A percentile compares a stretch with the other conserved stretches of the same genome.
phyloP scores from a whole-genome alignment of 64 coral and sea anemone genomes.

The Exaiptasia diaphana region DNA sequence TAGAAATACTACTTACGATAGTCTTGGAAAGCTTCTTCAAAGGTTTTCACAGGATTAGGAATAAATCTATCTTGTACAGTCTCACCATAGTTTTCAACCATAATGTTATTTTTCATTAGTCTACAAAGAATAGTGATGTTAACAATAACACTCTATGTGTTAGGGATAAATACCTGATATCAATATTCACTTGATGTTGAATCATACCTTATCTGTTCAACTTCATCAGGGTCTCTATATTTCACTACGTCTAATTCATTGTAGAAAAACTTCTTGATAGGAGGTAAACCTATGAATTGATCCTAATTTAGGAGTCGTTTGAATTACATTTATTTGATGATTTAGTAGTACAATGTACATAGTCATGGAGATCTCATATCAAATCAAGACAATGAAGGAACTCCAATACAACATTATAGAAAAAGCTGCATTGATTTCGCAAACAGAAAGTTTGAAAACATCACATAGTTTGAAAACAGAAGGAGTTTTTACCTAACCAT shows the following conservation, averaged over 20 bases:
- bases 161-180: not conserved
- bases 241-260: slow-evolving; percentile 52
- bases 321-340: not conserved
- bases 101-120: slow-evolving; percentile 78
- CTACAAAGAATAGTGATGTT: no score
- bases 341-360: not conserved
- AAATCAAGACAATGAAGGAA: no score
- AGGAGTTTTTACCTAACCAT: slow-evolving; percentile 91
- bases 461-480: no score
- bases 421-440: no score
- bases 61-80: slow-evolving; percentile 65
- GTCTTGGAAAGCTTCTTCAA: slow-evolving; percentile 74
- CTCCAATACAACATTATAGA: no score
- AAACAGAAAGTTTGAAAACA: no score
- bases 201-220: slow-evolving; percentile 68
- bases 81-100: slow-evolving; percentile 92
- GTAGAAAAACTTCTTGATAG: slow-evolving; percentile 82
- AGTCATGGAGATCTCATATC: no score
- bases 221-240: slow-evolving; percentile 59
- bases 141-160: not conserved
- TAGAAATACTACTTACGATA: slow-evolving; percentile 95
- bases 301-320: not conserved
- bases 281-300: slow-evolving; percentile 35
- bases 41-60: slow-evolving; percentile 87
- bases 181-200: not conserved